These are phyloP conservation scores for Calcarius lapponicus DNA, from an alignment of 2,797 vertebrate species.

Conservation along the genomic window DNA sequence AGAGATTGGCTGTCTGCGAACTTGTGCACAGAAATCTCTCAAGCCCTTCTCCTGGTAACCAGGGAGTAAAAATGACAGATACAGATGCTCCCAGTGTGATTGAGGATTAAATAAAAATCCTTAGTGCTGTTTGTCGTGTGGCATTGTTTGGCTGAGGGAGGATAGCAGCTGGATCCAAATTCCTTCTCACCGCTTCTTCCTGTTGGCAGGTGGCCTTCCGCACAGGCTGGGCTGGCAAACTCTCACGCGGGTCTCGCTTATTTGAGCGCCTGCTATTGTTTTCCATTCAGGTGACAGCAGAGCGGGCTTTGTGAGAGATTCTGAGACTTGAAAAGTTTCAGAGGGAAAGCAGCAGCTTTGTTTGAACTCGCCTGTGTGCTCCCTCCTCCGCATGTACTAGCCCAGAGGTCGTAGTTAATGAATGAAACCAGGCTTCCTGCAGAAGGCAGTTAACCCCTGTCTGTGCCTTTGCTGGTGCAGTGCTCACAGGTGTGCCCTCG, in stretches of 20 bases:
- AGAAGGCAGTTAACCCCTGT: neutral
- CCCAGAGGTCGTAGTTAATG: conserved; percentile 31
- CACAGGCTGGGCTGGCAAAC: neutral
- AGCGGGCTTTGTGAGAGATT: neutral
- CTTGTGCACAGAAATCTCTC: neutral
- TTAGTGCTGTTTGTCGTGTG: neutral
- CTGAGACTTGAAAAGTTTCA: neutral
- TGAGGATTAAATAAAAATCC: conserved; percentile 4
- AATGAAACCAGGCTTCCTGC: conserved; percentile 42
- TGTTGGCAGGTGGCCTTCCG: conserved; percentile 51
- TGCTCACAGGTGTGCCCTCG: neutral
- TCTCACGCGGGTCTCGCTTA: neutral
- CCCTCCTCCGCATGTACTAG: neutral
- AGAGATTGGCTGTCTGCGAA: neutral
- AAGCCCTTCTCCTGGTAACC: conserved; percentile 9
- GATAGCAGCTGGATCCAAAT: conserved; percentile 49
- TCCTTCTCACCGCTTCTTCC: conserved; percentile 43
- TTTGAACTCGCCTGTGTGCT: neutral
- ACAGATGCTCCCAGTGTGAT: neutral
- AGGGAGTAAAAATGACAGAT: conserved; percentile 10
- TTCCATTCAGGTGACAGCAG: neutral
- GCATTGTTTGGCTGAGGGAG: conserved; percentile 31
- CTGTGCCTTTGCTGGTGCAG: neutral
- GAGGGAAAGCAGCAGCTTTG: neutral
- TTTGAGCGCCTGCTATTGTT: neutral